Base-by-base conservation (phyloP, 2,797 vertebrate genomes). In the Tiaroga cobitis region DNA sequence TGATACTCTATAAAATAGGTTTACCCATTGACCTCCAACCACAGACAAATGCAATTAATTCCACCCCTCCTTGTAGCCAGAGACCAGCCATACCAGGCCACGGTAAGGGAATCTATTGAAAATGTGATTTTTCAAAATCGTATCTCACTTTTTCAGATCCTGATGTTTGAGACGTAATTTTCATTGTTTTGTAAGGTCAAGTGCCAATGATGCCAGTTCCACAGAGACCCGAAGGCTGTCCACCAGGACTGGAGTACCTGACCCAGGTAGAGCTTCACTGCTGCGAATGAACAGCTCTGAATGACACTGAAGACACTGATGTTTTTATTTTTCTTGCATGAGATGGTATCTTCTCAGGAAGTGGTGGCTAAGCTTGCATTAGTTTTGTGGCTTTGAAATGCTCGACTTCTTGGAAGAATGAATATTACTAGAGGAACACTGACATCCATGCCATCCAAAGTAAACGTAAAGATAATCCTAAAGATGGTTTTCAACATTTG, bases 201-300 rank as follows among this genome's bases (percentile, higher is more conserved):
- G 67, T 65, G 5, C 61, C 83, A 3, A 56, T 86, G 82, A 90
- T 96, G 95, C 92, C 94, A 0, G 15, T 92, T 29, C 95, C 95
- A 81, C 87, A 89, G 26, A 16, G 90, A 80, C 77, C 91, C 72
- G 80, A 88, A 19, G 93, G 92, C 84, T 97, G 96, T 82, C 96
- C 96, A 43, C 95, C 95, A 16, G 96, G 96, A 37, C 87, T 97
- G 81, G 95, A 96, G 89, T 97, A 97, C 80, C 92, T 97, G 85
- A 92, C 82, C 26, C 95, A 95, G 95, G 96, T 96, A 94, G 85
- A 69, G 34, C 61, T 46, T 11, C 39, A 24, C 26, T 24, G 26
- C 2, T 85, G 9, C 19, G 0, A 3, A 68, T 61, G 29, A 39
- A 10, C 29, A 49, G 29, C 32, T 67, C 56, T 76, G 63, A 78